Evolutionary conservation across 2,888 invertebrate species (phyloP).

Genomic region (Chrysolina americana): DNA sequence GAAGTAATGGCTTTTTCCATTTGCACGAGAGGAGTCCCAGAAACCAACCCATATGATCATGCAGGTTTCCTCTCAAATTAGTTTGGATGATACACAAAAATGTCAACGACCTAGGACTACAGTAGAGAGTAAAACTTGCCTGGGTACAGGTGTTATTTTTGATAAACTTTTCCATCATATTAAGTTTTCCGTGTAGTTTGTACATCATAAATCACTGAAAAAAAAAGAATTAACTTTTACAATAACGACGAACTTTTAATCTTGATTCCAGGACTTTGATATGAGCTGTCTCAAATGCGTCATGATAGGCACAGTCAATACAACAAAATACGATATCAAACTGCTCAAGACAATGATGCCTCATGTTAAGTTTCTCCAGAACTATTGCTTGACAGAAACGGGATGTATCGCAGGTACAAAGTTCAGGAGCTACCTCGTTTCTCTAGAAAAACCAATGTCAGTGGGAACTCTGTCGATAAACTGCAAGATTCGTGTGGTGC

Average conservation of each 20-base stretch:
- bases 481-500: constrained; percentile 58
- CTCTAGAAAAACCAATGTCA: constrained; percentile 53
- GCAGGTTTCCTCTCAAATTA: too few relatives aligned
- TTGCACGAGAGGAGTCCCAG: too few relatives aligned
- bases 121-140: too few relatives aligned
- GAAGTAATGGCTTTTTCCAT: too few relatives aligned
- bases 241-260: background rate
- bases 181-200: too few relatives aligned
- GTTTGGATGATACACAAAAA: too few relatives aligned
- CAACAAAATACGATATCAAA: constrained; percentile 55
- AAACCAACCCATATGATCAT: too few relatives aligned
- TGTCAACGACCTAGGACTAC: too few relatives aligned
- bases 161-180: too few relatives aligned
- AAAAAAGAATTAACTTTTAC: too few relatives aligned
- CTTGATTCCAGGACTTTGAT: constrained; percentile 60
- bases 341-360: constrained; percentile 54
- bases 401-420: constrained; percentile 57
- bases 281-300: constrained; percentile 59
- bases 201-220: too few relatives aligned
- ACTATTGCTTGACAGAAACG: constrained; percentile 60
- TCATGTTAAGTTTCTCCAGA: constrained; percentile 56
- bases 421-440: constrained; percentile 46
- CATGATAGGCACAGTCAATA: constrained; percentile 57
- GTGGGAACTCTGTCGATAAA: constrained; percentile 58
- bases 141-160: too few relatives aligned